A percentile compares a stretch with the other conserved stretches of the same genome.
Evolutionary conservation across 1,140 invertebrate species (phyloP).

Genomic region (Parapsyche elsis): DNA sequence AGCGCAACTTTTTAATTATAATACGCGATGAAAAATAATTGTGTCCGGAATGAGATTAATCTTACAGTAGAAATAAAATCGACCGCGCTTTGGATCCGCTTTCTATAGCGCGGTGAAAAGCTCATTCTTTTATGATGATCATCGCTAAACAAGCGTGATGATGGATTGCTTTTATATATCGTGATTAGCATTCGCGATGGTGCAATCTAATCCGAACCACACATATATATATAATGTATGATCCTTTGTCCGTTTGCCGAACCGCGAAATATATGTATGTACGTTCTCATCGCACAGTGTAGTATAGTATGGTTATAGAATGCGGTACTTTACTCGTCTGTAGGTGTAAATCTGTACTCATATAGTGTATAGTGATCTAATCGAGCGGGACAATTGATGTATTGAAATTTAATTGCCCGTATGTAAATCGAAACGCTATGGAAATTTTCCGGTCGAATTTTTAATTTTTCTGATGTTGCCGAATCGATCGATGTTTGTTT

Average conservation of each 20-base stretch:
- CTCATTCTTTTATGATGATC: background rate
- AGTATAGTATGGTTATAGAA: no score
- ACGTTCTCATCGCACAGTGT: no score
- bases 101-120: background rate
- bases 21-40: background rate
- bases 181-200: constrained; percentile 39
- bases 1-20: no score
- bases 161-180: constrained; percentile 44
- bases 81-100: background rate
- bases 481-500: background rate
- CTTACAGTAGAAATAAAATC: background rate
- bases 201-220: constrained; percentile 5
- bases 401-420: constrained; percentile 23
- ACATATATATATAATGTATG: no score
- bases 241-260: no score
- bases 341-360: no score
- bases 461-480: background rate
- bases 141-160: constrained; percentile 34
- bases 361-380: no score
- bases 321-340: no score
- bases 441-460: constrained; percentile 17
- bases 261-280: no score
- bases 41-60: background rate
- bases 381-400: background rate
- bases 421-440: background rate